Conservation (phyloP, 2,888 invertebrate species). For the Creontiades dilutus region DNA sequence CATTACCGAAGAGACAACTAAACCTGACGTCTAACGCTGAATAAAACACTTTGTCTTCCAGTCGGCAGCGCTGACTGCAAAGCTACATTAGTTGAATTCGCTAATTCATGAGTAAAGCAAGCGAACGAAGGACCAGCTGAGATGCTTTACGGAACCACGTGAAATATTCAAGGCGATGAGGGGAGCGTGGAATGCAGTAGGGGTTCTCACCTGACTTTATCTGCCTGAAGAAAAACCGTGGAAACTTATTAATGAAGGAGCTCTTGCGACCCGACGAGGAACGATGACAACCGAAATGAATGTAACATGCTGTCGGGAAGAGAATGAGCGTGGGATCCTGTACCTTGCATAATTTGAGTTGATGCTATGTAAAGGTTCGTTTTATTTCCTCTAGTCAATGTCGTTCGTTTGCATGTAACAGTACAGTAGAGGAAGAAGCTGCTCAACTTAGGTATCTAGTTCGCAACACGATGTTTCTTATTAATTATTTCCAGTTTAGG, state of each 20-base stretch:
- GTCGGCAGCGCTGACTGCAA: neutral
- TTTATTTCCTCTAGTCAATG: too few species aligned
- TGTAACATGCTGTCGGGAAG: neutral
- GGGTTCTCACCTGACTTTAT: constrained; percentile 15
- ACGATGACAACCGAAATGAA: neutral
- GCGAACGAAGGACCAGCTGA: neutral
- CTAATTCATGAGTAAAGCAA: constrained; percentile 28
- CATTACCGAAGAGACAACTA: too few species aligned
- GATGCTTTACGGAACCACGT: neutral
- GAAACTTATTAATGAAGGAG: neutral
- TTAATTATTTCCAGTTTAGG: too few species aligned
- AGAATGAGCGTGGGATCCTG: too few species aligned
- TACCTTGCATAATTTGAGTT: too few species aligned
- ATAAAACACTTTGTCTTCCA: too few species aligned
- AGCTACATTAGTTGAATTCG: constrained; percentile 25
- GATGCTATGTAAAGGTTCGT: too few species aligned
- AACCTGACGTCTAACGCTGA: too few species aligned
- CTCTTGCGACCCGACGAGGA: neutral
- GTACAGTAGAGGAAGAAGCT: too few species aligned
- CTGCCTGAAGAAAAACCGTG: neutral
- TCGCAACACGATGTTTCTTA: too few species aligned
- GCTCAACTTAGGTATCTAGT: too few species aligned
- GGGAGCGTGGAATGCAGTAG: neutral
- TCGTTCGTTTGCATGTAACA: too few species aligned
- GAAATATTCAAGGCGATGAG: constrained; percentile 27